Conservation (phyloP, 2,888 invertebrate genomes). For the Steromphala cineraria region DNA sequence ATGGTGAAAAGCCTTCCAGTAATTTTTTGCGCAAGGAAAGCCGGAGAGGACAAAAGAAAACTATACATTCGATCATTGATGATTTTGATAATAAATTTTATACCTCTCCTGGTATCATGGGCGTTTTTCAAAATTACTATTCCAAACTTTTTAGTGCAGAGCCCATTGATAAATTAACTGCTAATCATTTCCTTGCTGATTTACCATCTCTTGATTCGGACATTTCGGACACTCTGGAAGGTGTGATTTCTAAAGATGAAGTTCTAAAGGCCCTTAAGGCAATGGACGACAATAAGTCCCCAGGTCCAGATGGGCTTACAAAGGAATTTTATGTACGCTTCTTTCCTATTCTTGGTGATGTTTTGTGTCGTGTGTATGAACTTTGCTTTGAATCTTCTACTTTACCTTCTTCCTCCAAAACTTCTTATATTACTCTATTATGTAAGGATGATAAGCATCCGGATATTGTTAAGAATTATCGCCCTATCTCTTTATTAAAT, state of each 20-base stretch:
- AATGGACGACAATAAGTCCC: conserved; percentile 37
- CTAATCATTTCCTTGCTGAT: conserved; percentile 8
- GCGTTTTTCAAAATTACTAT: conserved; percentile 5
- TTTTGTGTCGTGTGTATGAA: conserved; percentile 23
- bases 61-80: neutral
- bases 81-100: neutral
- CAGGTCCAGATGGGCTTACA: conserved; percentile 43
- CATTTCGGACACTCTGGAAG: neutral
- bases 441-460: conserved; percentile 40
- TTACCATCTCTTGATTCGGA: neutral
- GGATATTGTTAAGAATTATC: conserved; percentile 40
- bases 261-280: conserved; percentile 23
- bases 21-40: conserved; percentile 24
- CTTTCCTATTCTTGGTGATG: conserved; percentile 26
- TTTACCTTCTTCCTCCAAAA: conserved; percentile 27
- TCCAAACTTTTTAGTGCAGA: conserved; percentile 6
- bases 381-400: conserved; percentile 19
- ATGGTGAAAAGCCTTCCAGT: conserved; percentile 9
- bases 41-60: neutral
- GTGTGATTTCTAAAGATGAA: neutral
- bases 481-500: conserved; percentile 47
- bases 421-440: conserved; percentile 33
- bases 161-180: neutral
- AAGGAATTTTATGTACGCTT: conserved; percentile 41
- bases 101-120: conserved; percentile 9